Base-by-base conservation (phyloP, 2,888 invertebrate genomes). In the Oxycera nigricornis region DNA sequence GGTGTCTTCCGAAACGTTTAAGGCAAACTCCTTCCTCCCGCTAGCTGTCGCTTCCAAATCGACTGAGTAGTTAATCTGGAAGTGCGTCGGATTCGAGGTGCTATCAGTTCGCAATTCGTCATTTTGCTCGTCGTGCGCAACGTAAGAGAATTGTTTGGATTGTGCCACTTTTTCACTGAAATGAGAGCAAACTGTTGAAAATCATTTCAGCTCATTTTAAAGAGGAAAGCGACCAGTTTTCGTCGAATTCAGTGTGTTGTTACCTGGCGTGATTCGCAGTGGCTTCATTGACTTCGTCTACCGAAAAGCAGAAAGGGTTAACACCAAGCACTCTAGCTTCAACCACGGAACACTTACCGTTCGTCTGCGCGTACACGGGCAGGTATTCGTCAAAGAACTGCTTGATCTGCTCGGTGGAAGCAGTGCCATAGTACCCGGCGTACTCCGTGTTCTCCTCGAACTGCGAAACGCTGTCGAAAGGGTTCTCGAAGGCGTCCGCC, bases 331-430 rank as follows among this genome's bases (percentile, higher is more conserved):
- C 46, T 0, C 22, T 14, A 67, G 2, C 24, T n/a, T n/a, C n/a
- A n/a, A n/a, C n/a, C n/a, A n/a, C n/a, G n/a, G 17, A 26, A 41
- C 4, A 61, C 39, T 73, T 28, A 73, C 73, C 76, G 35, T 75
- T 68, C 2, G 59, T 30, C 26, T 74, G 52, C 1, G 74, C 73
- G 52, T 77, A 77, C 6, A 75, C 22, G 26, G 76, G 77, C 35
- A 76, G 39, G 61, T 74, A 77, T 55, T 74, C 75, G 50, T 68
- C 76, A 50, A 75, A 77, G 28, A 77, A 76, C 11, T 73, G 39
- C 28, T 74, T 73, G 2, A 77, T 39, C 31, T 65, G 52, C 14
- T 73, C 75, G 11, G 50, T 39, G 0, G 41, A 20, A 7, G 55
- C 39, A 70, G 70, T 62, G 1, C 76, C 77, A 67, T 76, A 76